These are phyloP conservation scores for Aythya fuligula DNA, from an alignment of 2,797 vertebrate genomes.

Conservation along the genomic window DNA sequence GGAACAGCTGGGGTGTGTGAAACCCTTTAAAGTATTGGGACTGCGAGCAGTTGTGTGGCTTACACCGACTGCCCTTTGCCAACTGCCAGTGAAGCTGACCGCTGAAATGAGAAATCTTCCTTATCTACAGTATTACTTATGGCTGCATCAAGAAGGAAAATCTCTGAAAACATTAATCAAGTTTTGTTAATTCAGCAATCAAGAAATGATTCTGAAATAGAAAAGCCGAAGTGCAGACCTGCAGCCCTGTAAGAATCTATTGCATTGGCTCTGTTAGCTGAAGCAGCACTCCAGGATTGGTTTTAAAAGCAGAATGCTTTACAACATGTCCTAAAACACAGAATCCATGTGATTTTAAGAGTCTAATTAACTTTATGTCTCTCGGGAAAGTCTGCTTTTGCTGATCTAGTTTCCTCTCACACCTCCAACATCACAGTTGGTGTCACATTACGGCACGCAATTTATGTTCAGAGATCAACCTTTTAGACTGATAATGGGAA, in stretches of 20 bases:
- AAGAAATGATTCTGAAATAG: not conserved
- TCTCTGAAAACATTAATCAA: not conserved
- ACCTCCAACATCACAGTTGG: not conserved
- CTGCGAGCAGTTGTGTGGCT: not conserved
- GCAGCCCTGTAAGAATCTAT: not conserved
- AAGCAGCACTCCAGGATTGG: not conserved
- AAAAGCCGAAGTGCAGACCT: not conserved
- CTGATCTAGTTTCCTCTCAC: not conserved
- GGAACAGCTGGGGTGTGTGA: not conserved
- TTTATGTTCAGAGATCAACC: not conserved
- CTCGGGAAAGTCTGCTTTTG: not conserved
- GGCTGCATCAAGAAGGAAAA: not conserved
- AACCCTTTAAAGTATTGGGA: not conserved
- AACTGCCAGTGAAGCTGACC: not conserved
- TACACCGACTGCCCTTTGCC: not conserved
- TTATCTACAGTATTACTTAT: not conserved
- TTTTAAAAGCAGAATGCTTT: not conserved
- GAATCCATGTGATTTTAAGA: not conserved
- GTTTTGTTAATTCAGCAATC: not conserved
- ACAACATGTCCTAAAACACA: not conserved
- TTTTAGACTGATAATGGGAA: not conserved
- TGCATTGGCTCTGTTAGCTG: not conserved
- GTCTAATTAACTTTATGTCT: not conserved
- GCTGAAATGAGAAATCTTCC: not conserved
- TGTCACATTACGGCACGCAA: not conserved